phyloP scores from a whole-genome alignment of 2,888 invertebrate genomes.

The Hermodice carunculata region DNA sequence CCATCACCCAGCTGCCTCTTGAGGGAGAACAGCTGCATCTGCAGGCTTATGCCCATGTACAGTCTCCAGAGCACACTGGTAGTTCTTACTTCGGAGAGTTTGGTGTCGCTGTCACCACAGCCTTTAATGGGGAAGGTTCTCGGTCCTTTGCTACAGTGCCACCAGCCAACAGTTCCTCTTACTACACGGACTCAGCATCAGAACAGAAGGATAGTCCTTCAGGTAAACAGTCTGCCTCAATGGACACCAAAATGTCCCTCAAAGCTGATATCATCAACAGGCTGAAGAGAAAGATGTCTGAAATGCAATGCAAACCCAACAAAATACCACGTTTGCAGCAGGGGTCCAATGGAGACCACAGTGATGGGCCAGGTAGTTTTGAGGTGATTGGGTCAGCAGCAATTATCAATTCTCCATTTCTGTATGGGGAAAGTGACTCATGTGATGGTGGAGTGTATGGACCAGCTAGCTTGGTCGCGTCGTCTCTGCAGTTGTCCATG shows the following conservation, averaged over 20 bases:
- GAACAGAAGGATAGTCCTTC: too few relatives aligned
- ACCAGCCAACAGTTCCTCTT: neutral
- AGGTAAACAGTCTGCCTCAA: too few relatives aligned
- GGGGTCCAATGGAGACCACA: neutral
- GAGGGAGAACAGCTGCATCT: conserved; percentile 1
- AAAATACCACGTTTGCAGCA: conserved; percentile 9
- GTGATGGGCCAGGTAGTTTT: neutral
- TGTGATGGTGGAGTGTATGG: neutral
- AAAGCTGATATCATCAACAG: conserved; percentile 12
- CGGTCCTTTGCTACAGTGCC: neutral
- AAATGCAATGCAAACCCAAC: conserved; percentile 22
- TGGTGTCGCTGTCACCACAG: conserved; percentile 4
- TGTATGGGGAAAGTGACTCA: neutral
- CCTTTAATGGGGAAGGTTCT: neutral
- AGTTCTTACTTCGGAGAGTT: conserved; percentile 8
- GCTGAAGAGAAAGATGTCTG: conserved; percentile 27
- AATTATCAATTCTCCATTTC: neutral
- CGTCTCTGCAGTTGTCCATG: conserved; percentile 11
- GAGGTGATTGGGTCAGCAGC: neutral
- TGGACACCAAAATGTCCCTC: conserved; percentile 9
- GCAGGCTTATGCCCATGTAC: neutral
- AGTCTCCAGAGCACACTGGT: neutral
- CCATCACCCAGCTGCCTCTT: conserved; percentile 33
- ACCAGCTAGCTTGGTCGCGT: conserved; percentile 12
- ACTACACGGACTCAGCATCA: too few relatives aligned